A percentile compares a stretch with the other conserved stretches of the same genome.
phyloP scores from a whole-genome alignment of 1,140 invertebrate species.

The Drosophila sproati region DNA sequence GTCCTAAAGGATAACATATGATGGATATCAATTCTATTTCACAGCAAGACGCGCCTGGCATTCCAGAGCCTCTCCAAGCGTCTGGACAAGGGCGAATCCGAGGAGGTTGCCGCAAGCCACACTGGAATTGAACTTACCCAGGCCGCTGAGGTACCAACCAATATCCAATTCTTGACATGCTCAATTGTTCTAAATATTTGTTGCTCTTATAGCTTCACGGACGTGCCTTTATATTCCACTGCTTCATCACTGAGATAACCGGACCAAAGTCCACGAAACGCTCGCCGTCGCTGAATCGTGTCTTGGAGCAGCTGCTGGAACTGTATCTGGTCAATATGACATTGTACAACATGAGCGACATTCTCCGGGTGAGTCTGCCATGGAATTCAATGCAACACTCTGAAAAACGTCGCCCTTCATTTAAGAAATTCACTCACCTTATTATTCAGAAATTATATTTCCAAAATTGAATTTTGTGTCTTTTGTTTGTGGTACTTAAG shows the following conservation, averaged over 20 bases:
- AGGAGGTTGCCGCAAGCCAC: constrained; percentile 93
- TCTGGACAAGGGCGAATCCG: constrained; percentile 86
- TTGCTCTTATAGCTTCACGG: constrained; percentile 87
- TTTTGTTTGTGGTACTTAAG: too few relatives aligned
- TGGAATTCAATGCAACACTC: too few relatives aligned
- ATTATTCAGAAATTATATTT: too few relatives aligned
- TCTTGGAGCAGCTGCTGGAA: constrained; percentile 90
- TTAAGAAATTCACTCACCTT: too few relatives aligned
- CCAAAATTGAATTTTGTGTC: too few relatives aligned
- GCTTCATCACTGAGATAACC: constrained; percentile 87
- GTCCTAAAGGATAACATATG: not conserved
- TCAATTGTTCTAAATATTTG: not conserved
- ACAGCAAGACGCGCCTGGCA: constrained; percentile 88
- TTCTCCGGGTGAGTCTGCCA: constrained; percentile 88
- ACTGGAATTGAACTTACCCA: constrained; percentile 91
- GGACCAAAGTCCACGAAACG: constrained; percentile 68
- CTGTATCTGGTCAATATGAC: constrained; percentile 92
- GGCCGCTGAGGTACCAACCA: constrained; percentile 88
- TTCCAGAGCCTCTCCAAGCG: constrained; percentile 88
- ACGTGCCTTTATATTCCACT: constrained; percentile 89
- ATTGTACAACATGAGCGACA: constrained; percentile 89
- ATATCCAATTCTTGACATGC: not conserved
- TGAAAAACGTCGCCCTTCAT: too few relatives aligned
- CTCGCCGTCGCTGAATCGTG: constrained; percentile 85
- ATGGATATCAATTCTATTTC: constrained; percentile 54